Base-by-base conservation (phyloP, 1,140 invertebrate species). In the Drosophila arizonae region DNA sequence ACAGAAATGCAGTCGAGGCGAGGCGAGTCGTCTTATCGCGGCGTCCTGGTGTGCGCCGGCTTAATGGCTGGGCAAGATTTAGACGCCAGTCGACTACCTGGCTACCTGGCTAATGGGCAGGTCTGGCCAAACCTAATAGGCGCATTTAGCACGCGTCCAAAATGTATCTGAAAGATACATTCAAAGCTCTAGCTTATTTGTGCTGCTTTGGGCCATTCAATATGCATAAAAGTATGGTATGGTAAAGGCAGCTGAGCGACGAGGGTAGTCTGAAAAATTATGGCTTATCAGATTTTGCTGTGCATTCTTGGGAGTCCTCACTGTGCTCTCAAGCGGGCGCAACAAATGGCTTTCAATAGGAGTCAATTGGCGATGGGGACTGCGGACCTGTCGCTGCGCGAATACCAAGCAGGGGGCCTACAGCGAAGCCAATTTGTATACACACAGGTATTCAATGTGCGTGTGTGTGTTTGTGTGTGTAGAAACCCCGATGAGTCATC, bases 401-500 rank as follows among this genome's bases (percentile, higher is more conserved):
- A 63, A 77, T 55, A 50, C 67, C 76, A 77, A 56, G 66, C 79
- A 66, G 76, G 72, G 68, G 72, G 80, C 67, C 55, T 61, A 74
- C 41, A 60, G 39, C 54, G 57, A 50, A 69, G 58, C 11, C 41
- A 17, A 28, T 54, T 13, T 54, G 50, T 55, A 10, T 69, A 30
- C 26, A 24, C 21, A 24, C 21, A 24, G 21, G 21, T 24, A 24
- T 24, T 24, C 21, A 36, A 6, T 46, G 15, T 61, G 30, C 28
- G 30, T 45, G 30, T 30, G 28, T 3, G 8, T 26, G 28, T 41
- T 24, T 24, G 10, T 55, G 28, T 24, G 11, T 80, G 79, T 91
- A 90, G 89, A 91, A 90, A 90, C 86, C 90, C 90, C 86, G 90
- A 91, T 91, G 90, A 91, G 73, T 91, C 90, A 91, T 90, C 90